Evolutionary conservation across 2,888 invertebrate species (phyloP), one percentile per base, ranked within the genome.

Genomic region (Biston stratarius): DNA sequence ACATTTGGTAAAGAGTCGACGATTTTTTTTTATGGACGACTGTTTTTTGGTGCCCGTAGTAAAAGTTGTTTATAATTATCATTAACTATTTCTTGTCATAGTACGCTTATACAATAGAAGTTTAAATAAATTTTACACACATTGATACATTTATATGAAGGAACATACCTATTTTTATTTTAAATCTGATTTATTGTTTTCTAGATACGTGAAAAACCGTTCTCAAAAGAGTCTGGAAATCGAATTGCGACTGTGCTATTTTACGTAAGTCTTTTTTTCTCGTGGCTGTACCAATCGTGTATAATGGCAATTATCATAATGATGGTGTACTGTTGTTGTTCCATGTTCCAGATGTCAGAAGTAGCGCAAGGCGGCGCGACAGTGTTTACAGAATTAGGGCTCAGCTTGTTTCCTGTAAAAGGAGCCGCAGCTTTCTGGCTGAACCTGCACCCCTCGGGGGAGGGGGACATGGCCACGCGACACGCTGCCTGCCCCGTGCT

Each of bases 401-500:
- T 97, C 42, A 96, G 98, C 36, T 90, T 99, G 63, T 97, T 96
- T 95, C 99, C 99, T 0, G 95, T 95, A 80, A 98, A 97, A 90
- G 97, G 98, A n/a, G 95, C 97, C 15, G 99, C 99, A 10, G 98
- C 98, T 3, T 99, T 98, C 92, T 99, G 99, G 99, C 96, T 97
- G 87, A 99, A 99, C 93, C 94, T 99, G 73, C 96, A 97, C 87
- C 96, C 96, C 7, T 98, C 96, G 73, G 99, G 99, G 0, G 98
- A 99, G 78, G 99, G 99, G 6, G 98, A 99, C 93, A 95, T 96
- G 75, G 95, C 96, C 77, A 99, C 99, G 1, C 94, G 99, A 65
- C 99, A 99, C 94, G 99, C 99, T 5, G 99, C 99, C 59, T 99
- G 99, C 89, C 99, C 99, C 0, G 99, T 99, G 45, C 95, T 99